Evolutionary conservation across 2,888 invertebrate species (phyloP), one percentile per base, ranked within the genome.

Genomic region (Philopedon plagiatum): DNA sequence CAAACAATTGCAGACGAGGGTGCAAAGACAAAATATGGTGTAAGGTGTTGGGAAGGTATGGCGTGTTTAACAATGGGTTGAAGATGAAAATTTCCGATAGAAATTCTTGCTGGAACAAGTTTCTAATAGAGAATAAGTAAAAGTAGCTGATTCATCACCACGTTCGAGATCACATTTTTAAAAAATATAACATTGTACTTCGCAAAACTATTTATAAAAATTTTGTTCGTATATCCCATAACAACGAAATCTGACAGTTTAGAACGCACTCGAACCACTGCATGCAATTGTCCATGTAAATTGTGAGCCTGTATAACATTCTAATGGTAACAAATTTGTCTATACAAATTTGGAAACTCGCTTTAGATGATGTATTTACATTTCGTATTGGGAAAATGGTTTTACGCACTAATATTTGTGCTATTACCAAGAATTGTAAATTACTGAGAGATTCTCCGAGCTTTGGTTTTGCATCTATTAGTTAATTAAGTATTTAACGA

Each of bases 231-330:
- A n/a, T n/a, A 34, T 34, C n/a, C 34, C 2, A n/a, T 34, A 2
- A 34, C 11, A 11, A 34, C n/a, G 4, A 34, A n/a, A 2, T 9
- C 8, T 19, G 44, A 44, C 44, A 44, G 1, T 8, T 44, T 11
- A 19, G 44, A 44, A 44, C 44, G 19, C 18, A 44, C 5, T 44
- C 8, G 44, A n/a, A n/a, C n/a, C 46, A 46, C 1, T 46, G 3
- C 11, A 46, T 23, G 46, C 5, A 46, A 46, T 46, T 46, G 46
- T 46, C 46, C 46, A 46, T 21, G 46, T 21, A 46, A 46, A 46
- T 46, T 46, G 2, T 1, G n/a, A 21, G n/a, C n/a, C 9, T 9
- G 3, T 21, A 21, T 9, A 21, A 23, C 23, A 46, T 46, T 21
- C 19, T 46, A 23, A 46, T 46, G n/a, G 21, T 46, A 11, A 46